phyloP scores from a whole-genome alignment of 2,797 vertebrate species.

The Gadopsis marmoratus region DNA sequence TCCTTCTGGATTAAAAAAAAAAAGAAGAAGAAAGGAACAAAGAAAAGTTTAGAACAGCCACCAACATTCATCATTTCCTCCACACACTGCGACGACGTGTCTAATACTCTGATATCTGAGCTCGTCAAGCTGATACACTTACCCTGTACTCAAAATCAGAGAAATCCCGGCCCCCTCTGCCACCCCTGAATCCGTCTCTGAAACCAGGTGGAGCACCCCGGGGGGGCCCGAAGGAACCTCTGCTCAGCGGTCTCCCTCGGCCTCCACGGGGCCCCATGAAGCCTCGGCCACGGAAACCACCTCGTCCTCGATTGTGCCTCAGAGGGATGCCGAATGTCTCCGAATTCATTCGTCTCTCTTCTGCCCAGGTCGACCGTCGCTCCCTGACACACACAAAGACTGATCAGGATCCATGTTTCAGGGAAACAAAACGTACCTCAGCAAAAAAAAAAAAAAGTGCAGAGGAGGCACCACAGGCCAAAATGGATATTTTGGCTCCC shows the following conservation, averaged over 20 bases:
- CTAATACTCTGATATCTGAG: neutral
- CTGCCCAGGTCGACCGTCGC: slow-evolving; percentile 94
- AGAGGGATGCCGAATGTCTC: slow-evolving; percentile 97
- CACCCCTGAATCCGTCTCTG: slow-evolving; percentile 91
- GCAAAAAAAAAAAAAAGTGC: neutral
- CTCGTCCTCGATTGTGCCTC: slow-evolving; percentile 91
- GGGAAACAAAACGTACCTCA: neutral
- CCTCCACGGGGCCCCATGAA: slow-evolving; percentile 91
- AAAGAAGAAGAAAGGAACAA: too few relatives aligned
- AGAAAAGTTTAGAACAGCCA: neutral
- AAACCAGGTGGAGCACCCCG: slow-evolving; percentile 87
- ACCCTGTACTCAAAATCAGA: slow-evolving; percentile 97
- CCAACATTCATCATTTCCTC: accelerated
- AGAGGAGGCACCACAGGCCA: neutral
- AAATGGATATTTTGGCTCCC: accelerated
- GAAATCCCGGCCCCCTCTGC: slow-evolving; percentile 93
- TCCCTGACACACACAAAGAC: slow-evolving; percentile 83
- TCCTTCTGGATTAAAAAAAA: slow-evolving; percentile 89
- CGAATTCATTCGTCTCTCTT: slow-evolving; percentile 94
- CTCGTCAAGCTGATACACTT: slow-evolving; percentile 39
- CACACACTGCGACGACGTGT: too few relatives aligned
- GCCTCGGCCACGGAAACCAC: slow-evolving; percentile 91
- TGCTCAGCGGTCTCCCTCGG: slow-evolving; percentile 87
- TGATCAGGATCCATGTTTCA: neutral
- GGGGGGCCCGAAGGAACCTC: slow-evolving; percentile 85